Evolutionary conservation across 2,797 vertebrate species (phyloP).

Genomic region (Propithecus deckenii): DNA sequence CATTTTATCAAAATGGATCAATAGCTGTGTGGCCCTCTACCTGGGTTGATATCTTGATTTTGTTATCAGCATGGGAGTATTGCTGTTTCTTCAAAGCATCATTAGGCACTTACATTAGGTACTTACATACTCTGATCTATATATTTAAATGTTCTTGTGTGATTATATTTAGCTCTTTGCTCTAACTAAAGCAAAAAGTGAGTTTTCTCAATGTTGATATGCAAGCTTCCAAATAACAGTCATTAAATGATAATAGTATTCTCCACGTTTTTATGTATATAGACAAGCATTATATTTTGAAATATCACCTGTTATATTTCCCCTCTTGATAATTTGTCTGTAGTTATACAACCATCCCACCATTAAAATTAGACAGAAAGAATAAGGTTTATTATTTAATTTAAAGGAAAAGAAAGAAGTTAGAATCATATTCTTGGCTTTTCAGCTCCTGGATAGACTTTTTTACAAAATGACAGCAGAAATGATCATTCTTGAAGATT

Average conservation of each 20-base stretch:
- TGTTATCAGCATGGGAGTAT: not conserved
- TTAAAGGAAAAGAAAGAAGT: not conserved
- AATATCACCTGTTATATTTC: not conserved
- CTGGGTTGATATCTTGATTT: not conserved
- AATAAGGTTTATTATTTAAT: not conserved
- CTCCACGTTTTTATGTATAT: not conserved
- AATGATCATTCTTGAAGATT: not conserved
- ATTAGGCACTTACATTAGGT: not conserved
- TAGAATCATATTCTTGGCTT: not conserved
- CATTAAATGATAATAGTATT: conserved; percentile 35
- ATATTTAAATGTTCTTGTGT: not conserved
- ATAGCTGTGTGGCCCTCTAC: not conserved
- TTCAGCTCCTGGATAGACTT: not conserved
- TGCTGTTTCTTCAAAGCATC: not conserved
- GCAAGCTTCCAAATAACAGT: not conserved
- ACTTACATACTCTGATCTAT: not conserved
- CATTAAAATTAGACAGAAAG: not conserved
- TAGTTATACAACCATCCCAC: not conserved
- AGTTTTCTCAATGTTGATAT: not conserved
- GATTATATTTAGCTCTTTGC: conserved; percentile 29
- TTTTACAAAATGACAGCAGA: not conserved
- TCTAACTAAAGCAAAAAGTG: not conserved
- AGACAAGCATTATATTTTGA: conserved; percentile 8
- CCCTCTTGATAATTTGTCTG: not conserved
- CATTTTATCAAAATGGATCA: not conserved